Percentiles rank a stretch among this genome's conserved stretches.
Evolutionary conservation across 2,888 invertebrate genomes (phyloP).

Genomic region (Euproctis similis): DNA sequence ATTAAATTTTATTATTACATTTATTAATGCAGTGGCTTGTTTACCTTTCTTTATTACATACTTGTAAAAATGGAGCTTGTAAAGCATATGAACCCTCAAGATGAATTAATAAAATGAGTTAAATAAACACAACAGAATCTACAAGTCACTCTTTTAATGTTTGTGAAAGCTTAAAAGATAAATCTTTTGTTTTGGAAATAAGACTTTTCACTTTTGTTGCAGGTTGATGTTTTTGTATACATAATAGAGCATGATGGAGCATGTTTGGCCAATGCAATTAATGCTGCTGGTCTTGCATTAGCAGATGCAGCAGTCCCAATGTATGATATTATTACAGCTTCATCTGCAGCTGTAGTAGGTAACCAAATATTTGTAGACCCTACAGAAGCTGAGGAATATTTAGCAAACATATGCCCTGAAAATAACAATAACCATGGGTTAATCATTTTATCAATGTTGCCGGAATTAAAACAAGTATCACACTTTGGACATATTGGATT

Average conservation of each 20-base stretch:
- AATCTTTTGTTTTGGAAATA: too few species aligned
- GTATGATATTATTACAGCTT: conserved; percentile 89
- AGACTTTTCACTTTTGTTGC: conserved; percentile 46
- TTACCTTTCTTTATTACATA: too few species aligned
- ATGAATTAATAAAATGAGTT: neutral
- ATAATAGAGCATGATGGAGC: conserved; percentile 93
- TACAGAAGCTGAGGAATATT: conserved; percentile 69
- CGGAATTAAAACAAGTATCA: conserved; percentile 53
- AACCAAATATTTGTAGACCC: conserved; percentile 82
- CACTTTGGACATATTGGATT: conserved; percentile 75
- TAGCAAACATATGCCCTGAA: conserved; percentile 43
- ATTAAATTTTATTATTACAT: too few species aligned
- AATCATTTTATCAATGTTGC: conserved; percentile 50
- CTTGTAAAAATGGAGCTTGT: too few species aligned
- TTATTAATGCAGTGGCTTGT: too few species aligned
- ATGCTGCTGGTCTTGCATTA: conserved; percentile 89
- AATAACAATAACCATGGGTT: conserved; percentile 49
- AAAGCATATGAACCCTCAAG: too few species aligned
- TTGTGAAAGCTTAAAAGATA: too few species aligned
- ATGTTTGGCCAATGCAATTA: conserved; percentile 89
- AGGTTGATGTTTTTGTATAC: conserved; percentile 89
- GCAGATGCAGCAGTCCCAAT: conserved; percentile 93
- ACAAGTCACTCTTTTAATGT: too few species aligned
- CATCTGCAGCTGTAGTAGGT: conserved; percentile 80
- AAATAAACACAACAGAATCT: too few species aligned